Conservation (phyloP, 2,888 invertebrate species). For the Melinaea menophilus region DNA sequence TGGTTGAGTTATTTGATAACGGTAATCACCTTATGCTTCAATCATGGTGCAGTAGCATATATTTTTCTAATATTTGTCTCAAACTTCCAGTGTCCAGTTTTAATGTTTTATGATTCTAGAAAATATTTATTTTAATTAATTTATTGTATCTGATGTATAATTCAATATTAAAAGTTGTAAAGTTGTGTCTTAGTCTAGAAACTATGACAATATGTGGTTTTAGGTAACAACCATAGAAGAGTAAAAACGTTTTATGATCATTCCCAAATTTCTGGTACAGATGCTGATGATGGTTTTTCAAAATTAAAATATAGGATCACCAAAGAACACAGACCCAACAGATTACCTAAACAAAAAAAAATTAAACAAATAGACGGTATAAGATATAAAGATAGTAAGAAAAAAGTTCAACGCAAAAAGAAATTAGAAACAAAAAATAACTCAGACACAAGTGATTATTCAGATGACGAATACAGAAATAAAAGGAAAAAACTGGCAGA, state of each 20-base stretch:
- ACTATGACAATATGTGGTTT: slow-evolving; percentile 29
- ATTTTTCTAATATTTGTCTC: no score
- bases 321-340: slow-evolving; percentile 42
- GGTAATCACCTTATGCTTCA: no score
- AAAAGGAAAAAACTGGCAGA: slow-evolving; percentile 73
- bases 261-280: slow-evolving; percentile 58
- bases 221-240: slow-evolving; percentile 43
- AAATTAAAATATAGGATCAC: slow-evolving; percentile 35
- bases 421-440: slow-evolving; percentile 45
- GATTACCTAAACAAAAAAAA: slow-evolving; percentile 47
- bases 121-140: no score
- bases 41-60: no score
- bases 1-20: no score
- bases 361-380: slow-evolving; percentile 41
- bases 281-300: slow-evolving; percentile 47
- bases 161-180: no score
- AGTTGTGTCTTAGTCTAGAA: slow-evolving; percentile 10
- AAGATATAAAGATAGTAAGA: slow-evolving; percentile 45
- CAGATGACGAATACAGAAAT: slow-evolving; percentile 64
- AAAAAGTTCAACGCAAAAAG: slow-evolving; percentile 44
- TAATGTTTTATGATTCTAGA: no score
- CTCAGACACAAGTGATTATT: slow-evolving; percentile 63
- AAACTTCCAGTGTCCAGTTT: no score
- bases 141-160: no score
- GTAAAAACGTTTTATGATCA: slow-evolving; percentile 45